A percentile compares a stretch with the other conserved stretches of the same genome.
phyloP scores from a whole-genome alignment of 2,888 invertebrate genomes.

The Lithophane semibrunnea region DNA sequence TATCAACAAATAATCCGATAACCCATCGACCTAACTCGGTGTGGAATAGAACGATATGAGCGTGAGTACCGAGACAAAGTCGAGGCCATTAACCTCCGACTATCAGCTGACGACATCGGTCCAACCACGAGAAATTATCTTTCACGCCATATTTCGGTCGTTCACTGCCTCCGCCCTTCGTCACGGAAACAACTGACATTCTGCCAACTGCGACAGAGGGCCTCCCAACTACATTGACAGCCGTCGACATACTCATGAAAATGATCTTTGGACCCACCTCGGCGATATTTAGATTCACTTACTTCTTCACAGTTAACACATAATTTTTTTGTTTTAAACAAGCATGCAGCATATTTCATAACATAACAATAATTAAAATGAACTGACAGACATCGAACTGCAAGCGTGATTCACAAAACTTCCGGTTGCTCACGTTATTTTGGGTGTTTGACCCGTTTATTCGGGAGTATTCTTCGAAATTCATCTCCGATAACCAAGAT shows the following conservation, averaged over 20 bases:
- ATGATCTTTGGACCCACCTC: constrained; percentile 20
- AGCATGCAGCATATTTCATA: constrained; percentile 30
- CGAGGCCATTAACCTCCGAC: constrained; percentile 85
- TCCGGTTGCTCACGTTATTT: constrained; percentile 79
- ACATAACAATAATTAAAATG: constrained; percentile 60
- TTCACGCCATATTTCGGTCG: constrained; percentile 85
- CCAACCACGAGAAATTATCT: constrained; percentile 85
- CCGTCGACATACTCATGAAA: constrained; percentile 29
- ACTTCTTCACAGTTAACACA: constrained; percentile 15
- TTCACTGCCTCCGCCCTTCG: constrained; percentile 76
- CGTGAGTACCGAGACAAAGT: constrained; percentile 86
- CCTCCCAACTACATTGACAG: constrained; percentile 36
- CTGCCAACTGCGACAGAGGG: constrained; percentile 62
- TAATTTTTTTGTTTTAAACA: constrained; percentile 33
- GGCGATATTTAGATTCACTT: constrained; percentile 19
- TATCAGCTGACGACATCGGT: constrained; percentile 90
- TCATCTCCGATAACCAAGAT: constrained; percentile 68
- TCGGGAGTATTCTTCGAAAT: constrained; percentile 76
- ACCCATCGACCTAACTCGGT: constrained; percentile 82
- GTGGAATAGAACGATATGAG: constrained; percentile 81
- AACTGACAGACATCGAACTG: constrained; percentile 70
- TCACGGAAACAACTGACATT: constrained; percentile 61
- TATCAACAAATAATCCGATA: constrained; percentile 81
- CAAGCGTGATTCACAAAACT: constrained; percentile 80
- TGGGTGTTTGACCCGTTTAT: constrained; percentile 80